A percentile compares a stretch with the other conserved stretches of the same genome.
Evolutionary conservation across 2,113 vertebrate species (phyloP).

Genomic region (Myxocyprinus asiaticus): DNA sequence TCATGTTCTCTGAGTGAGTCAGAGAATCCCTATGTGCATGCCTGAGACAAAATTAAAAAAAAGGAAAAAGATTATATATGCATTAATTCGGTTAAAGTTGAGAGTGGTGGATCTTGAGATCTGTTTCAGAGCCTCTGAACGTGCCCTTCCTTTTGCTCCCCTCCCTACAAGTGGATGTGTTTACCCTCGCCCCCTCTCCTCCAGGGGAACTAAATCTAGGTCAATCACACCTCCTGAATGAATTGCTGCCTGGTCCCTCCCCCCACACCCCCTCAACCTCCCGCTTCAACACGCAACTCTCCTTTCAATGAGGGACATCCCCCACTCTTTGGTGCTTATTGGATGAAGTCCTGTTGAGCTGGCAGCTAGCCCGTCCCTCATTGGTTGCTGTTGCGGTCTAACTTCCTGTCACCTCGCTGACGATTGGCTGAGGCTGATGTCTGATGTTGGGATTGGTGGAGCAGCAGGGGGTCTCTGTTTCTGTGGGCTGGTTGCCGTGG

Average conservation of each 20-base stretch:
- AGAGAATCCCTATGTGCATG: conserved; percentile 19
- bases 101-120: conserved; percentile 45
- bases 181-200: conserved; percentile 68
- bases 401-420: conserved; percentile 22
- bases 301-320: conserved; percentile 70
- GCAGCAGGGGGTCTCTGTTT: conserved; percentile 73
- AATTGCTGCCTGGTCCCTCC: conserved; percentile 72
- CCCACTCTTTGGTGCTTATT: conserved; percentile 59
- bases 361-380: background rate
- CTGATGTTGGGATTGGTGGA: conserved; percentile 65
- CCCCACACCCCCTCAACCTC: conserved; percentile 40
- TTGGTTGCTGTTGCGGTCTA: conserved; percentile 33
- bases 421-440: conserved; percentile 41
- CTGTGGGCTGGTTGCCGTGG: conserved; percentile 81
- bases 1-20: conserved; percentile 36
- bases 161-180: conserved; percentile 67
- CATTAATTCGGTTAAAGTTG: conserved; percentile 42
- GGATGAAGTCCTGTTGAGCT: conserved; percentile 35
- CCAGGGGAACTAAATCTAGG: conserved; percentile 77
- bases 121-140: conserved; percentile 58
- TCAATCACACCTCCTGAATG: conserved; percentile 82
- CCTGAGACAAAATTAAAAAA: conserved; percentile 10
- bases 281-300: conserved; percentile 68
- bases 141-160: conserved; percentile 51
- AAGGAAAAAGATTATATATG: background rate